These are phyloP conservation scores for Psix sp. DNA, from an alignment of 1,140 invertebrate species.

Conservation along the genomic window DNA sequence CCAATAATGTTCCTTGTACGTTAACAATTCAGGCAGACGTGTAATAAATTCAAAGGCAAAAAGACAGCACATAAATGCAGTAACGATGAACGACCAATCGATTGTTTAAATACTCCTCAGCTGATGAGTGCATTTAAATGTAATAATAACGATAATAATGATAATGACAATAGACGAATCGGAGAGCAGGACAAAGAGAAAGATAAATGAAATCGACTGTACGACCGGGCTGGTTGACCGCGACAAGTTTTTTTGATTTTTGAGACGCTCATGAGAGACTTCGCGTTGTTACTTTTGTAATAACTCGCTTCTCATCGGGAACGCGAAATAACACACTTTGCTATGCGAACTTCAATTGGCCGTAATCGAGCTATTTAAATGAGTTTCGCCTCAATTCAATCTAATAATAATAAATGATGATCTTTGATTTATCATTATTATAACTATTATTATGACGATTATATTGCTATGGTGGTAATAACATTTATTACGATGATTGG, in stretches of 20 bases:
- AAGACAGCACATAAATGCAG: conserved; percentile 16
- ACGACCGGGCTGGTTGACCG: background rate
- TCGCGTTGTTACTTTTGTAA: conserved; percentile 4
- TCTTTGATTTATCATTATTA: conserved; percentile 60
- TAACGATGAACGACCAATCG: conserved; percentile 30
- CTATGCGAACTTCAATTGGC: background rate
- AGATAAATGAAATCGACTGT: background rate
- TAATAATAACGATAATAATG: conserved; percentile 41
- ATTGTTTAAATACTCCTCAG: conserved; percentile 42
- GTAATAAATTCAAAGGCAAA: conserved; percentile 18
- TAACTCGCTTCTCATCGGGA: background rate
- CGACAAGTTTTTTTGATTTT: background rate
- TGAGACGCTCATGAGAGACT: background rate
- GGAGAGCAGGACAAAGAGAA: background rate
- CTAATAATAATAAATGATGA: conserved; percentile 63
- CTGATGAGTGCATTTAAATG: conserved; percentile 52
- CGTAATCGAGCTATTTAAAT: background rate
- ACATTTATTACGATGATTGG: conserved; percentile 70
- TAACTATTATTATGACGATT: conserved; percentile 50
- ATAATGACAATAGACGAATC: conserved; percentile 7
- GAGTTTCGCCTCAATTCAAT: conserved; percentile 3
- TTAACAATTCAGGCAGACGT: conserved; percentile 29
- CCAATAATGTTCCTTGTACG: conserved; percentile 38
- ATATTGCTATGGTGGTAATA: conserved; percentile 70
- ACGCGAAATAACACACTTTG: background rate